A percentile compares a stretch with the other conserved stretches of the same genome.
Evolutionary conservation across 2,888 invertebrate genomes (phyloP).

Genomic region (Zygogramma bicolorata): DNA sequence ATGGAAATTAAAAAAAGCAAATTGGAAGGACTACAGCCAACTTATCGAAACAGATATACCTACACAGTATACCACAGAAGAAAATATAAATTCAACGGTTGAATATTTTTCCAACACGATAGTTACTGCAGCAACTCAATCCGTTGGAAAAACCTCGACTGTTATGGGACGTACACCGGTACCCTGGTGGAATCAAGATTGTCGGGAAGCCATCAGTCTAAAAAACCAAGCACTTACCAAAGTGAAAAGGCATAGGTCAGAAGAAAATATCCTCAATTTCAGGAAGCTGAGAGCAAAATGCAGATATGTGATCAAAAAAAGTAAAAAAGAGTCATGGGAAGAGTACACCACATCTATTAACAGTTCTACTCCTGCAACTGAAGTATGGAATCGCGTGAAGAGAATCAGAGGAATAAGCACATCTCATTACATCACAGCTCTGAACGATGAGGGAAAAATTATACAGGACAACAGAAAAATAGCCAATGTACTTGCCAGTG

Average conservation of each 20-base stretch:
- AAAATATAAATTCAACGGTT: background rate
- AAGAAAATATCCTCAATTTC: background rate
- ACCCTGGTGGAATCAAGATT: constrained; percentile 24
- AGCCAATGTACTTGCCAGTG: background rate
- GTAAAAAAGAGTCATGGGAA: constrained; percentile 4
- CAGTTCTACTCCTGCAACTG: background rate
- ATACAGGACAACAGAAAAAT: background rate
- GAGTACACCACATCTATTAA: background rate
- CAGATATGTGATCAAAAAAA: background rate
- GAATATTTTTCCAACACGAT: background rate
- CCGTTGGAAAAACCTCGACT: background rate
- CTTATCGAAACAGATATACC: background rate
- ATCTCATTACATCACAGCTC: background rate
- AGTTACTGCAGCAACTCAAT: background rate
- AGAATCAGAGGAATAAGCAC: background rate
- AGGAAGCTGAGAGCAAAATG: background rate
- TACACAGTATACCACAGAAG: background rate
- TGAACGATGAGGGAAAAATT: background rate
- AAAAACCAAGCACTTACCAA: constrained; percentile 16
- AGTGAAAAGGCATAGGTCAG: background rate
- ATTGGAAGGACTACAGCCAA: background rate
- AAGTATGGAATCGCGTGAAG: constrained; percentile 5
- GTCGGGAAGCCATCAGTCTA: background rate
- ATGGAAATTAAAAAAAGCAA: background rate
- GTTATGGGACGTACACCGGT: background rate